phyloP scores from a whole-genome alignment of 2,113 vertebrate species.

The Callaeas wilsoni region DNA sequence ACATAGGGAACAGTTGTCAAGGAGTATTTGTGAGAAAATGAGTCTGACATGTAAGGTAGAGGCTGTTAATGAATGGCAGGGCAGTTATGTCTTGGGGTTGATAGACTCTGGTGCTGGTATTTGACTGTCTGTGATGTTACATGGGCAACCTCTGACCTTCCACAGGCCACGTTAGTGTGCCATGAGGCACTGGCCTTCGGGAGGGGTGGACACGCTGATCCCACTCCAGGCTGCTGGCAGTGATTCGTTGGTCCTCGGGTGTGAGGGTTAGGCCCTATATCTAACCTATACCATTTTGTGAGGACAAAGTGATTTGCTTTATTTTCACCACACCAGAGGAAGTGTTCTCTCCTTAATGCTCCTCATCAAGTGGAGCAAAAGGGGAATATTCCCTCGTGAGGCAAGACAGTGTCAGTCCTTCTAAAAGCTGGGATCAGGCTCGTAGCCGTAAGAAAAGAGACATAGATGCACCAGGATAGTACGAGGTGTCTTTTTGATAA shows the following conservation, averaged over 20 bases:
- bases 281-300: too few species aligned
- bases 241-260: accelerated
- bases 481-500: slow-evolving; percentile 23
- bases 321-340: neutral
- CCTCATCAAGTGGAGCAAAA: neutral
- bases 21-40: neutral
- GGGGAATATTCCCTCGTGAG: neutral
- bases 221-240: neutral
- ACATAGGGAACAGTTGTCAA: neutral
- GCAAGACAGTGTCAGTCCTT: neutral
- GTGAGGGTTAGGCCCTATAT: neutral
- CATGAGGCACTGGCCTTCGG: accelerated
- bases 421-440: neutral
- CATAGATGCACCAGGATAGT: neutral
- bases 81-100: neutral
- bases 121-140: neutral
- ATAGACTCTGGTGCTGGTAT: neutral
- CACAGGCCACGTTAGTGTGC: accelerated
- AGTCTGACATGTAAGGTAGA: neutral
- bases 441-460: neutral
- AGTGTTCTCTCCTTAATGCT: neutral
- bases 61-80: neutral
- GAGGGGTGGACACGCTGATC: accelerated
- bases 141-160: neutral
- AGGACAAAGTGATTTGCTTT: neutral